Evolutionary conservation across 2,113 vertebrate species (phyloP), one percentile per base, ranked within the genome.

Genomic region (Cheilinus undulatus): DNA sequence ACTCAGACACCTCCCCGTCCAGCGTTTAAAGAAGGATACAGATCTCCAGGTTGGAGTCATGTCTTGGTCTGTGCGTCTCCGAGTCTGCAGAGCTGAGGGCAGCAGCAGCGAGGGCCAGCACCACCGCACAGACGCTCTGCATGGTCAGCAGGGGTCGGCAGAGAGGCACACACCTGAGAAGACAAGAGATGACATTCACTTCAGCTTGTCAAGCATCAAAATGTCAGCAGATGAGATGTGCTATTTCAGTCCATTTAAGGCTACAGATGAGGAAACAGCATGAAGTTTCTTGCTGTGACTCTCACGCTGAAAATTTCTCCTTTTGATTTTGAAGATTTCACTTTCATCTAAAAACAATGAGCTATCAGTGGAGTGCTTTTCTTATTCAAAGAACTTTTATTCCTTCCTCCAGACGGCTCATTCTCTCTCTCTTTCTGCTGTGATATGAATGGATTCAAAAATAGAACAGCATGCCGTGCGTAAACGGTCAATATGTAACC

Each of bases 31-130:
- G 76, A 86, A 95, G 95, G 98, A 99, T 99, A 99, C 97, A 99
- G 90, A 99, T 97, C 90, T 99, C 95, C 89, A 99, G 89, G 87
- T 95, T 95, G 4, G 95, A 92, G 89, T 98, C 95, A 8, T 92
- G 83, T 49, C 90, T 94, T 62, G 90, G 92, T 64, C 93, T 92
- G 63, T 92, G 89, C 17, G 88, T 46, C 54, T 94, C 95, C 0
- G 84, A 67, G 64, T 94, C 95, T 0, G 87, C 84, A 2, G 80
- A 91, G 82, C 87, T 79, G 15, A 89, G 66, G 66, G 65, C 72
- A 23, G 91, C 81, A 10, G 94, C 73, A 3, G 91, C 79, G 23
- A 96, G 65, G 0, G 63, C 79, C 87, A 95, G 84, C 34, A 96
- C 26, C 80, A 94, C 86, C 1, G 91, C 78, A 30, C 91, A 94